These are phyloP conservation scores for Halictus quadricinctus DNA, from an alignment of 2,888 invertebrate genomes.

Conservation along the genomic window DNA sequence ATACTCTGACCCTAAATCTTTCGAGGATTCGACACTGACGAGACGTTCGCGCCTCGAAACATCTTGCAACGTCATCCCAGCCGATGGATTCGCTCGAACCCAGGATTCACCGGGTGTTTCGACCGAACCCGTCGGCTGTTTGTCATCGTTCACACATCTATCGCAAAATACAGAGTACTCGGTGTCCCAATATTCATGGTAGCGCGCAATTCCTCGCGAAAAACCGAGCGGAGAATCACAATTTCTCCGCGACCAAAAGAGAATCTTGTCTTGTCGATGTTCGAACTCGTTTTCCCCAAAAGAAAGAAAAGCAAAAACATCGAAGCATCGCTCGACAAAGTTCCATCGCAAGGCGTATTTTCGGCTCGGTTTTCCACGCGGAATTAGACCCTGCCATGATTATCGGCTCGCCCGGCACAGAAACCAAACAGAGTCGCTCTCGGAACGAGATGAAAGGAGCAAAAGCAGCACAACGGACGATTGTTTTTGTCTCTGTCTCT, in stretches of 20 bases:
- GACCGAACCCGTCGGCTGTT: not conserved
- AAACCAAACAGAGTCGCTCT: not conserved
- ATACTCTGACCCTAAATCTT: too few species aligned
- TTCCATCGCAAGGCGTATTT: not conserved
- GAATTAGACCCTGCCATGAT: not conserved
- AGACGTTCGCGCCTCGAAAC: conserved; percentile 1
- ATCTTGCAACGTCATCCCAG: not conserved
- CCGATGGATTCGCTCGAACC: conserved; percentile 20
- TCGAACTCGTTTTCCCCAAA: not conserved
- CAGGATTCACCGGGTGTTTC: not conserved
- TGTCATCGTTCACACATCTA: conserved; percentile 5
- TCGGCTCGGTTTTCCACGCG: not conserved
- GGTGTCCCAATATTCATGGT: not conserved
- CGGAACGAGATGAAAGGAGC: conserved; percentile 12
- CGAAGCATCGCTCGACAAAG: not conserved
- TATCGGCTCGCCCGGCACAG: not conserved
- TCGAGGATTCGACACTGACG: not conserved
- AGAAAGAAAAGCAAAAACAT: not conserved
- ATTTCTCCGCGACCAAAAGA: not conserved
- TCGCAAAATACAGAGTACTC: conserved; percentile 10
- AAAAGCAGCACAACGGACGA: conserved; percentile 7
- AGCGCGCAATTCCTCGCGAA: not conserved
- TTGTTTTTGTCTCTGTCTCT: not conserved
- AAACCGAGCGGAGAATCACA: not conserved
- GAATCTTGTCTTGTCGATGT: not conserved